These are phyloP conservation scores for Rhynchophorus ferrugineus DNA, from an alignment of 1,140 invertebrate species.

Conservation along the genomic window DNA sequence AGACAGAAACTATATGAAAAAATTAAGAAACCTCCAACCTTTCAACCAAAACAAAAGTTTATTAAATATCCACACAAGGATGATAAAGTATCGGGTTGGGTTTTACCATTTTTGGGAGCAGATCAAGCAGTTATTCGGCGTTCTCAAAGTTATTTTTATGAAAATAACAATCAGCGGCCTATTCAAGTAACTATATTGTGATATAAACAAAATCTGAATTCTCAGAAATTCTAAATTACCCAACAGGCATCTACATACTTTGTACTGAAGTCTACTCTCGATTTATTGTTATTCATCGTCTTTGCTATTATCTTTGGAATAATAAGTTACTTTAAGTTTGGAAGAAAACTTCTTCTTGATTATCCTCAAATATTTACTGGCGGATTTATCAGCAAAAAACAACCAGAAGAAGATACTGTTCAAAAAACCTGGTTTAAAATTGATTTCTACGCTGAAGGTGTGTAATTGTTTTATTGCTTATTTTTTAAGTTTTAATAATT, in stretches of 20 bases:
- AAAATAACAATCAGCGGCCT: constrained; percentile 61
- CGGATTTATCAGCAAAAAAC: constrained; percentile 60
- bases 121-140: constrained; percentile 73
- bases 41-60: constrained; percentile 52
- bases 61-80: constrained; percentile 50
- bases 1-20: constrained; percentile 56
- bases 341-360: constrained; percentile 40
- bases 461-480: neutral
- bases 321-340: constrained; percentile 56
- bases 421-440: constrained; percentile 57
- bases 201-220: constrained; percentile 1
- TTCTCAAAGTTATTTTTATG: constrained; percentile 66
- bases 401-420: constrained; percentile 56
- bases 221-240: neutral
- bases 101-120: constrained; percentile 67
- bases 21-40: constrained; percentile 49
- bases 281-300: constrained; percentile 46
- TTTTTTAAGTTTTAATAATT: constrained; percentile 2
- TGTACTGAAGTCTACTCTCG: constrained; percentile 43
- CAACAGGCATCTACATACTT: constrained; percentile 46
- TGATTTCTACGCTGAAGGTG: constrained; percentile 63
- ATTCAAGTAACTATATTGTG: constrained; percentile 43
- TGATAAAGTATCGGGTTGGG: constrained; percentile 54
- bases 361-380: constrained; percentile 62
- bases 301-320: constrained; percentile 55